These are phyloP conservation scores for Eleutherodactylus coqui DNA, from an alignment of 2,797 vertebrate genomes.

Conservation along the genomic window DNA sequence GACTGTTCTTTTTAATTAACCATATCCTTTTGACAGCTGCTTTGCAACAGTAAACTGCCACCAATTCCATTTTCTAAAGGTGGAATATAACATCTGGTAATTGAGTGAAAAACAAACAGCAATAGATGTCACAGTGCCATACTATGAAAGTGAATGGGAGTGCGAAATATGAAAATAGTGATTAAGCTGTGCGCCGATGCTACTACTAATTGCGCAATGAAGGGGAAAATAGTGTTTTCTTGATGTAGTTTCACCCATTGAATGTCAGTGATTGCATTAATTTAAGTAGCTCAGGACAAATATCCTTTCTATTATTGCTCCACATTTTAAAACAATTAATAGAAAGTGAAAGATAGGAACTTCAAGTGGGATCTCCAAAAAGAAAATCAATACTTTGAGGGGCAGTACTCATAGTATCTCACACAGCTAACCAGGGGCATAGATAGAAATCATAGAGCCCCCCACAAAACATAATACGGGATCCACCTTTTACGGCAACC, in stretches of 20 bases:
- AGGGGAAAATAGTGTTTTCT: constrained; percentile 24
- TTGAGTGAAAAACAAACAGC: constrained; percentile 40
- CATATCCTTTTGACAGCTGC: constrained; percentile 5
- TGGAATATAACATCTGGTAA: constrained; percentile 44
- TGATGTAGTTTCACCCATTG: neutral
- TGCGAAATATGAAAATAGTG: constrained; percentile 29
- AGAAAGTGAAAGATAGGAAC: neutral
- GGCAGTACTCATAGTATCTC: too few relatives aligned
- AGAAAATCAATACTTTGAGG: too few relatives aligned
- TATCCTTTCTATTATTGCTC: neutral
- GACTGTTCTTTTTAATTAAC: constrained; percentile 15
- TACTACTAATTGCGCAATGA: constrained; percentile 21
- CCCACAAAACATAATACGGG: too few relatives aligned
- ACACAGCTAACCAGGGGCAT: too few relatives aligned
- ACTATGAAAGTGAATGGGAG: neutral
- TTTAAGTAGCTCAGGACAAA: neutral
- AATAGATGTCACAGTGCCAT: constrained; percentile 29
- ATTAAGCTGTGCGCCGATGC: constrained; percentile 28
- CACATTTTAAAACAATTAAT: neutral
- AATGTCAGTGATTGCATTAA: neutral
- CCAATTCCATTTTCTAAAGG: constrained; percentile 24
- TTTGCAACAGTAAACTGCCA: constrained; percentile 19
- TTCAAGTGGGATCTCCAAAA: too few relatives aligned
- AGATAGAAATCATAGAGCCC: too few relatives aligned
- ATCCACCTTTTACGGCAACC: too few relatives aligned